phyloP scores from a whole-genome alignment of 2,888 invertebrate genomes.

The Machimus rusticus region DNA sequence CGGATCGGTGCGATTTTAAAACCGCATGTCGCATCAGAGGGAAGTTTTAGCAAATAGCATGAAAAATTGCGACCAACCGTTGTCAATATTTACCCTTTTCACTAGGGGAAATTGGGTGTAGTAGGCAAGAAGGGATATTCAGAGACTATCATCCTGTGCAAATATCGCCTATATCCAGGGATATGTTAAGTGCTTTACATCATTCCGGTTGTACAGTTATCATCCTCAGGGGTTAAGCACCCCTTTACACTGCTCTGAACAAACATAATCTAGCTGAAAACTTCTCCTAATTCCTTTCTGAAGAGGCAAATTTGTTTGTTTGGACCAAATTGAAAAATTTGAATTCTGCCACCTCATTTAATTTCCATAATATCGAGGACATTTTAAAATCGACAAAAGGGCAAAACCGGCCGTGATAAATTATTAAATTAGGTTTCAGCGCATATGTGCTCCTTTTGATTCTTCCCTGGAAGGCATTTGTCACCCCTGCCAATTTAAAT shows the following conservation, averaged over 20 bases:
- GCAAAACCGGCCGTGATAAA: conserved; percentile 37
- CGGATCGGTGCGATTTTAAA: not conserved
- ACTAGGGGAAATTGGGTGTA: conserved; percentile 24
- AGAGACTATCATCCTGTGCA: conserved; percentile 32
- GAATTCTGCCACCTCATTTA: conserved; percentile 52
- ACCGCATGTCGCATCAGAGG: not conserved
- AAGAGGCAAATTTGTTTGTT: conserved; percentile 46
- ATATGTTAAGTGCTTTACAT: conserved; percentile 45
- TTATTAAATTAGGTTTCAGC: conserved; percentile 27
- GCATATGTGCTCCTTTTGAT: conserved; percentile 42
- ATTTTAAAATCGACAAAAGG: conserved; percentile 12
- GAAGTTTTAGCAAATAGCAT: conserved; percentile 12
- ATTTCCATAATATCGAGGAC: conserved; percentile 48
- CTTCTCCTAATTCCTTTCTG: conserved; percentile 22
- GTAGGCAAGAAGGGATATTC: conserved; percentile 2
- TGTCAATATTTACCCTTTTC: conserved; percentile 44
- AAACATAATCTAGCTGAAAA: conserved; percentile 44
- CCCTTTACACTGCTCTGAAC: conserved; percentile 45
- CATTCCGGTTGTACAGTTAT: conserved; percentile 17
- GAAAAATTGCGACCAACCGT: conserved; percentile 41
- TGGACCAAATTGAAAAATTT: conserved; percentile 49
- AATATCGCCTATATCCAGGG: conserved; percentile 10
- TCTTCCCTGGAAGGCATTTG: conserved; percentile 33
- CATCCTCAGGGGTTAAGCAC: conserved; percentile 45
- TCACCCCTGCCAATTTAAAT: conserved; percentile 45